Conservation (phyloP, 2,888 invertebrate genomes). For the Sphaerophoria taeniata region DNA sequence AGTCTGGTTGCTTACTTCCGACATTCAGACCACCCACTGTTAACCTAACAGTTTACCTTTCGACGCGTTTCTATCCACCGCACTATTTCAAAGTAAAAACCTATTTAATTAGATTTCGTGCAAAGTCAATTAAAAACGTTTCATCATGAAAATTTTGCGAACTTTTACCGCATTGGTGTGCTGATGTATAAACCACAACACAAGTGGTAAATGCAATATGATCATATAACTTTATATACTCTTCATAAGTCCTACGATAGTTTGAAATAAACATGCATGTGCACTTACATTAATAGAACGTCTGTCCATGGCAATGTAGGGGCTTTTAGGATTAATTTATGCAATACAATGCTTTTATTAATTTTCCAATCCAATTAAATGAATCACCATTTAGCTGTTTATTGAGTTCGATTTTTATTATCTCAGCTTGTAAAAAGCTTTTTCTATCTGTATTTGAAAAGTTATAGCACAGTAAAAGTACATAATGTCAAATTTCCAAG, state of each 20-base stretch:
- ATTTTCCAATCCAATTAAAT: conserved; percentile 45
- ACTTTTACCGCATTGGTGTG: conserved; percentile 2
- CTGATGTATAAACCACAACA: background rate
- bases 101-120: conserved; percentile 11
- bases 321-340: background rate
- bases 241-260: background rate
- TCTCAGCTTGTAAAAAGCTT: too few species aligned
- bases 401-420: too few species aligned
- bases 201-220: background rate
- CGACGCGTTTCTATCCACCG: background rate
- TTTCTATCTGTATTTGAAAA: too few species aligned
- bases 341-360: background rate
- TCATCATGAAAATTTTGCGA: conserved; percentile 3
- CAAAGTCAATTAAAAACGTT: conserved; percentile 13
- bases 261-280: background rate
- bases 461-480: too few species aligned
- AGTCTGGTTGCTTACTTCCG: background rate
- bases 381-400: too few species aligned
- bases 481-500: too few species aligned
- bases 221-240: background rate
- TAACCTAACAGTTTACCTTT: background rate
- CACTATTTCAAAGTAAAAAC: conserved; percentile 15
- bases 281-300: background rate
- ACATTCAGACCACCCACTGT: background rate
- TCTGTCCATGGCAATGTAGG: background rate